phyloP scores from a whole-genome alignment of 30 jellyfish, hydroid and myxozoan species.

The Aurelia aurita complex sp. Pacific region DNA sequence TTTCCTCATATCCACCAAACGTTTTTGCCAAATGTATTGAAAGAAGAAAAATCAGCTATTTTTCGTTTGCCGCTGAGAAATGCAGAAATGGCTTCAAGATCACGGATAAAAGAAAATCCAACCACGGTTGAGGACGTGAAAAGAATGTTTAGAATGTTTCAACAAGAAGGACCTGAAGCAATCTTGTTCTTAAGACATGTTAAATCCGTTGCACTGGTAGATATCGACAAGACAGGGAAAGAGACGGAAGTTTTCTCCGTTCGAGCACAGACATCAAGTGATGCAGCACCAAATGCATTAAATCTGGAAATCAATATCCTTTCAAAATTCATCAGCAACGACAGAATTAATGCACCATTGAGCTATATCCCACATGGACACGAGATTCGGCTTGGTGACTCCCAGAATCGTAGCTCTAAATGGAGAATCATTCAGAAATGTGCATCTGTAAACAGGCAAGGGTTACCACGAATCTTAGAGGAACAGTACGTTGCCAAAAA shows the following conservation, averaged over 20 bases:
- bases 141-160: constrained; percentile 21
- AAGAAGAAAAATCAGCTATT: constrained; percentile 50
- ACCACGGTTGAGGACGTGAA: constrained; percentile 30
- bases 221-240: constrained; percentile 19
- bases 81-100: constrained; percentile 25
- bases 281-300: background rate
- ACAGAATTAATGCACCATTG: background rate
- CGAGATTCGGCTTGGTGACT: background rate
- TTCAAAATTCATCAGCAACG: background rate
- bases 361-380: background rate
- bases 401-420: background rate
- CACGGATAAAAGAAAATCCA: constrained; percentile 27
- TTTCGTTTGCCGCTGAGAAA: constrained; percentile 77
- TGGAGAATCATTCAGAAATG: constrained; percentile 46
- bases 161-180: constrained; percentile 33
- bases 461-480: constrained; percentile 12
- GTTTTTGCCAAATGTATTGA: constrained; percentile 25
- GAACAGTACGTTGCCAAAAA: constrained; percentile 11
- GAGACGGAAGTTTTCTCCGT: constrained; percentile 1
- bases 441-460: constrained; percentile 28
- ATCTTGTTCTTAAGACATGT: constrained; percentile 49
- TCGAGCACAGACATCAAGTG: too few species aligned
- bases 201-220: constrained; percentile 11
- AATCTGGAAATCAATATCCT: background rate
- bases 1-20: constrained; percentile 44